Base-by-base conservation (phyloP, 2,888 invertebrate species). In the Mayetiola destructor region DNA sequence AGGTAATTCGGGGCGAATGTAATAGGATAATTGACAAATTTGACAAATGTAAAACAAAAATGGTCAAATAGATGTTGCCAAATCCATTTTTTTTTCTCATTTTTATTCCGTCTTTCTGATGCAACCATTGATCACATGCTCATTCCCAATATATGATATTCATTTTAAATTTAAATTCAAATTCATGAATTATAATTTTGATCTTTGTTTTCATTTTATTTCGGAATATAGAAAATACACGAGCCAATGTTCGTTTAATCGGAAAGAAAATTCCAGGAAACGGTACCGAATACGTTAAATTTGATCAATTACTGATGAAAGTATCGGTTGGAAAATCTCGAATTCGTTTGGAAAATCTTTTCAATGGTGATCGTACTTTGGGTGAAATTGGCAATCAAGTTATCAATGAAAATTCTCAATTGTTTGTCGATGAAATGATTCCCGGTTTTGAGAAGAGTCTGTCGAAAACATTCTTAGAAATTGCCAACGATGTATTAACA, bases 381-480 rank as follows among this genome's bases (percentile, higher is more conserved):
- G 70, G 72, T 1, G 67, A 70, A 59, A 66, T 72, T 42, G 72
- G 72, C 55, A 72, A 72, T 59, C 61, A 61, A 0, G 63, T 72
- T 23, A 70, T 72, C 57, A 73, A 72, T 59, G 66, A 71, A 30
- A 71, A 72, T 61, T 67, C 68, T 52, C 67, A 71, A 9, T 59
- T 72, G 14, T 72, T 71, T 59, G 61, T 72, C 30, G 66, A 63
- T 56, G 72, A 72, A 61, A 68, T 72, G 53, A 66, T 68, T 56
- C 72, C 72, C 0, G 72, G 73, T 3, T 61, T 72, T 54, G 72
- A 72, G 60, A 67, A 66, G 29, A 68, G 68, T 4, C 59, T 72
- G 20, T 69, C 72, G 4, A 65, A 68, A 56, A 69, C 69, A 59
- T 73, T 72, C 57, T 58, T 70, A 2, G 67, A 67, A 58, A 70